Evolutionary conservation across 2,888 invertebrate species (phyloP), one percentile per base, ranked within the genome.

Genomic region (Diogma glabrata): DNA sequence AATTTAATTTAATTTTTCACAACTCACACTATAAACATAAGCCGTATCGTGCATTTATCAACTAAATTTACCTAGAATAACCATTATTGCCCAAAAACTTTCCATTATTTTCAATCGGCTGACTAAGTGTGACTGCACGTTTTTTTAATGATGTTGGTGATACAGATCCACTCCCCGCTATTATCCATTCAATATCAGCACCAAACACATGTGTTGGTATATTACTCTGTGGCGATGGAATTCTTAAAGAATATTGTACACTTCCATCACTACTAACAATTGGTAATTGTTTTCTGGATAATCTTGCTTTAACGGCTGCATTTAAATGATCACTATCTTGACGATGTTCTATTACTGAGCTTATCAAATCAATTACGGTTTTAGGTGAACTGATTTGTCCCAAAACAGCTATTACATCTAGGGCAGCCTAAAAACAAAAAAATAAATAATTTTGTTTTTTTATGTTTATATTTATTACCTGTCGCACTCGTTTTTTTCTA

Each of bases 391-490:
- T 72, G 51, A 85, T 77, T 67, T 87, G 86, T 3, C 85, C 85
- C 38, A 90, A 67, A 20, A 84, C 81, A 1, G 90, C 85, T 46
- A 89, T 69, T 26, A 85, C 81, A 65, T 91, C 90, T 50, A 91
- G 76, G 51, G 77, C 85, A 55, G 78, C 91, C 48, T 48, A 30
- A 48, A 48, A 33, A 48, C 2, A 45, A 4, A 7, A 36, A 36
- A 4, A 3, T n/a, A 16, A 19, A 17, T 6, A 19, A 24, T 24
- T 28, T 16, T 20, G 30, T 7, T 24, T 30, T 30, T 7, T 33
- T 33, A 47, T 26, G 4, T 40, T 47, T 30, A 19, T 26, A 19
- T 47, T 20, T 28, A 20, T 47, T 20, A 48, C 48, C 71, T 78
- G 91, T 61, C 78, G 79, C 55, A 83, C 92, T 60, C 79, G 79